phyloP scores from a whole-genome alignment of 2,888 invertebrate genomes.

The Liodrosophila aerea region DNA sequence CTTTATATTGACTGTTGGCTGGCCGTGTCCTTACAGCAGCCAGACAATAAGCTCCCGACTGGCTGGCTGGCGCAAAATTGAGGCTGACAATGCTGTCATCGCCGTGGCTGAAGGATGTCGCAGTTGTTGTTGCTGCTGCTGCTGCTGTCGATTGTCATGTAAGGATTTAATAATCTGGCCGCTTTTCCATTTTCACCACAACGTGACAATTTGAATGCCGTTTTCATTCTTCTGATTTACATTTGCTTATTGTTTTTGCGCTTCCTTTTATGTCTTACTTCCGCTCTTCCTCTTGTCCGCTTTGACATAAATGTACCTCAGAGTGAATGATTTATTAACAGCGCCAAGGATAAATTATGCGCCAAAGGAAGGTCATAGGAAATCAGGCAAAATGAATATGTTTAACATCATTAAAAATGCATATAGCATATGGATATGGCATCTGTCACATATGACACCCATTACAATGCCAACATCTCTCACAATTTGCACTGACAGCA shows the following conservation, averaged over 20 bases:
- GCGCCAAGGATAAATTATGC: conserved; percentile 47
- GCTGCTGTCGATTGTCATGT: conserved; percentile 59
- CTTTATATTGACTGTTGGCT: conserved; percentile 39
- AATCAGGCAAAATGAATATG: conserved; percentile 13
- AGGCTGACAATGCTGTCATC: conserved; percentile 66
- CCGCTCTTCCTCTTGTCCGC: conserved; percentile 16
- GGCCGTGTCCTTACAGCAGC: conserved; percentile 25
- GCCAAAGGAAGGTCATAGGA: conserved; percentile 29
- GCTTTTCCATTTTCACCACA: conserved; percentile 32
- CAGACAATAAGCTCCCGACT: conserved; percentile 41
- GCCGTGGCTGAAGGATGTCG: conserved; percentile 26
- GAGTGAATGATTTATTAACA: conserved; percentile 57
- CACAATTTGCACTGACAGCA: background rate
- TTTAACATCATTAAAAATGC: conserved; percentile 52
- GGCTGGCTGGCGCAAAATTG: conserved; percentile 33
- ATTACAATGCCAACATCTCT: no score
- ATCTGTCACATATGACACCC: conserved; percentile 30
- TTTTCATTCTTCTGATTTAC: conserved; percentile 60
- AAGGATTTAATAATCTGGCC: conserved; percentile 71
- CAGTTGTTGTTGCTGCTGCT: conserved; percentile 10
- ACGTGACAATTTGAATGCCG: conserved; percentile 59
- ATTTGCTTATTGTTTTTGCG: conserved; percentile 56
- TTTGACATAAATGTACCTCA: conserved; percentile 39
- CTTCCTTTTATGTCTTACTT: background rate
- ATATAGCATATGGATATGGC: conserved; percentile 43